phyloP scores from a whole-genome alignment of 2,888 invertebrate species.

The Teleogryllus oceanicus region DNA sequence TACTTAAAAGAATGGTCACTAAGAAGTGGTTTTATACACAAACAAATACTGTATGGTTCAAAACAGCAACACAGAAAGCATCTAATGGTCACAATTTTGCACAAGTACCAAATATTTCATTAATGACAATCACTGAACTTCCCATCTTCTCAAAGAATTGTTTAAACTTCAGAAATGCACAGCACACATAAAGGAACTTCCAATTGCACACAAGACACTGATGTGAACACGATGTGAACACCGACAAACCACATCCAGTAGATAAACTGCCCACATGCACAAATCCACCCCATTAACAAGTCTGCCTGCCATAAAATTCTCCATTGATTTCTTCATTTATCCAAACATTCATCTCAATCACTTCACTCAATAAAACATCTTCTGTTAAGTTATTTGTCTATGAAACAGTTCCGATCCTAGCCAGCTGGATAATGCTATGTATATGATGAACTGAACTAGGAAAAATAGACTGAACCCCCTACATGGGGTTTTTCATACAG shows the following conservation, averaged over 20 bases:
- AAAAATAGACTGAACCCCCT: not conserved
- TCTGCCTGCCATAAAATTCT: too few species aligned
- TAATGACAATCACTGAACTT: not conserved
- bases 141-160: not conserved
- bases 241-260: not conserved
- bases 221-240: not conserved
- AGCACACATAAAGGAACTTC: slow-evolving; percentile 27
- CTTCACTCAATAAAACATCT: slow-evolving; percentile 8
- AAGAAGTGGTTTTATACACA: not conserved
- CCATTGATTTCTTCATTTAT: too few species aligned
- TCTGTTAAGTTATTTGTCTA: not conserved
- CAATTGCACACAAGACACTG: slow-evolving; percentile 28
- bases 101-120: not conserved
- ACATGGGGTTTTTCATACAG: not conserved
- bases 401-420: not conserved
- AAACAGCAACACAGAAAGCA: not conserved
- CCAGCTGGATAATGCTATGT: not conserved
- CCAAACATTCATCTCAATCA: too few species aligned
- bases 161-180: not conserved
- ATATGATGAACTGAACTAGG: not conserved
- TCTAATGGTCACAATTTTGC: not conserved
- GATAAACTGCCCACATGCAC: not conserved
- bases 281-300: not conserved
- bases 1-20: not conserved
- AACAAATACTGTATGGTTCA: not conserved